Evolutionary conservation across 2,113 vertebrate species (phyloP).

Genomic region (Neolamprologus sp.): DNA sequence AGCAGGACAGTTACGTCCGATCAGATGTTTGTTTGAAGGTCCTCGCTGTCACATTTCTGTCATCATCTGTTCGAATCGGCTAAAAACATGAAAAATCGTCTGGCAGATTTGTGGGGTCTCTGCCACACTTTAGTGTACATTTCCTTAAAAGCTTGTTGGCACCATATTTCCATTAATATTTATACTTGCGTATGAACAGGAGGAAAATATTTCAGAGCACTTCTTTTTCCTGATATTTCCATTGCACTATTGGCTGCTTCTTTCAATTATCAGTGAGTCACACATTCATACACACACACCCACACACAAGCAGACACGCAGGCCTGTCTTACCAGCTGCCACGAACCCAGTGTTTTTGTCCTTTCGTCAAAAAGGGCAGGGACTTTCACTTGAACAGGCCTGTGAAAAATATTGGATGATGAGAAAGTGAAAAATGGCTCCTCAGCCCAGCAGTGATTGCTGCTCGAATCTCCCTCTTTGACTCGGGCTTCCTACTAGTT

Average conservation of each 20-base stretch:
- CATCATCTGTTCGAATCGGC: neutral
- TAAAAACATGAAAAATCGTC: accelerated
- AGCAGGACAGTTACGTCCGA: accelerated
- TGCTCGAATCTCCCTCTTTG: conserved; percentile 17
- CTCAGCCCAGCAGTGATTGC: neutral
- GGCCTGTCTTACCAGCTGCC: neutral
- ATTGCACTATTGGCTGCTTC: neutral
- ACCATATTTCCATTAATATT: conserved; percentile 34
- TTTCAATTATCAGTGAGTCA: neutral
- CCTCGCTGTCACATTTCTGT: neutral
- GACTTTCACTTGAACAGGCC: conserved; percentile 1
- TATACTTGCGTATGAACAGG: neutral
- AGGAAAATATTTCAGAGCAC: neutral
- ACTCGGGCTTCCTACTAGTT: neutral
- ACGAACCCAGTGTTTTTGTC: neutral
- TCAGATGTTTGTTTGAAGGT: neutral
- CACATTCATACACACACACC: neutral
- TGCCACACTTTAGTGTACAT: neutral
- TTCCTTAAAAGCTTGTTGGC: conserved; percentile 14
- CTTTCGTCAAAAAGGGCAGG: neutral
- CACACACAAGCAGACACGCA: neutral
- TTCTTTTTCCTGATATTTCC: neutral
- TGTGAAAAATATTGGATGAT: conserved; percentile 9
- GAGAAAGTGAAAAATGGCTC: conserved; percentile 17
- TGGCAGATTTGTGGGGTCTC: neutral